Evolutionary conservation across 2,113 vertebrate genomes (phyloP), one percentile per base, ranked within the genome.

Genomic region (Brachypteracias leptosomus): DNA sequence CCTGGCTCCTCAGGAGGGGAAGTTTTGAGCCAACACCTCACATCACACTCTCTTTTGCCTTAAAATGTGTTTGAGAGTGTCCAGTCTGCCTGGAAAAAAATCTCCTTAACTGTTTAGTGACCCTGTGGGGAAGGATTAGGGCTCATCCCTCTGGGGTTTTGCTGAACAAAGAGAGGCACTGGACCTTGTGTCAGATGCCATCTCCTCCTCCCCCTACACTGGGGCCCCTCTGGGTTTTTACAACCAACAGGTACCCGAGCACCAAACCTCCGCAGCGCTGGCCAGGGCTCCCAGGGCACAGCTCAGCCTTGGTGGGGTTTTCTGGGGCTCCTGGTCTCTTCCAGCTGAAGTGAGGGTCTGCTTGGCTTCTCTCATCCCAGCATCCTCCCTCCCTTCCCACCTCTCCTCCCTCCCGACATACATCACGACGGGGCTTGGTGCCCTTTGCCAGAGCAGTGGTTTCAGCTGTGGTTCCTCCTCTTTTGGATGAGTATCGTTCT

Each of bases 311-410:
- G 46, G 70, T 88, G 88, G 92, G 91, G 54, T 65, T 82, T 95
- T 71, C 67, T 87, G 87, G 82, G 74, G 71, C 73, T 93, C 88
- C 86, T 68, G 65, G 51, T 77, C 75, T 83, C 74, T 93, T 66
- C 75, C 83, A 76, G 92, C 93, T 93, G 42, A 86, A 73, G 71
- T 68, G 58, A 92, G 78, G 55, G 47, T 84, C 85, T 96, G 95
- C 95, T 95, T 95, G 92, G 86, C 94, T 97, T 97, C 66, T 95
- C 36, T 94, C 78, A 93, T 88, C 90, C 78, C 74, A 55, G 91
- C 92, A 94, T 91, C 74, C 38, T 46, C 35, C 35, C 49, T 71
- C 35, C 35, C 47, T 84, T 26, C 46, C 91, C 47, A 40, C 42
- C 57, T 72, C 70, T 72, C 66, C 68, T 89, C 61, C 55, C 31